phyloP scores from a whole-genome alignment of 92 coral and sea anemone genomes.

The Pocillopora meandrina region DNA sequence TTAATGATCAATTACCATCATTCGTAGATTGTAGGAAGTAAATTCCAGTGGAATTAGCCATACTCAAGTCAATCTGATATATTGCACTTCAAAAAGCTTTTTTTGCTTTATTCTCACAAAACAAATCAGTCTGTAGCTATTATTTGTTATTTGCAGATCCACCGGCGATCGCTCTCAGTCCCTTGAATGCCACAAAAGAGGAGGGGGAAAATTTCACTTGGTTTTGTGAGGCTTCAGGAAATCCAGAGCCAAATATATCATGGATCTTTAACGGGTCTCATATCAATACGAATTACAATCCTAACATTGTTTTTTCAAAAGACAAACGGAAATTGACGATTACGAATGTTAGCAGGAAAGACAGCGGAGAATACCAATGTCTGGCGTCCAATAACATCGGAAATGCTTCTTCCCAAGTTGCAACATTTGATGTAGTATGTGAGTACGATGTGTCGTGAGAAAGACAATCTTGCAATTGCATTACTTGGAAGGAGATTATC shows the following conservation, averaged over 20 bases:
- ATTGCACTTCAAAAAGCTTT: no score
- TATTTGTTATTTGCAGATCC: no score
- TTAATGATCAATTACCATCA: no score
- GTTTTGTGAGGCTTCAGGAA: constrained; percentile 19
- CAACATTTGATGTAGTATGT: constrained; percentile 5
- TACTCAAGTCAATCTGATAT: no score
- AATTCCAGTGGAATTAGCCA: no score
- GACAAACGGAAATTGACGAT: not conserved
- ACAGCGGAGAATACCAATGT: constrained; percentile 41
- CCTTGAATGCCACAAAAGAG: not conserved
- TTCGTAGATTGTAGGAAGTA: no score
- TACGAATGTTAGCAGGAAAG: constrained; percentile 26
- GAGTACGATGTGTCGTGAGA: not conserved
- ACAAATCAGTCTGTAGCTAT: no score
- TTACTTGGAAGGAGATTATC: no score
- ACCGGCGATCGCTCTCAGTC: not conserved
- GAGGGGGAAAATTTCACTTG: not conserved
- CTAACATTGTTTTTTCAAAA: not conserved
- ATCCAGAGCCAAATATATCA: no score
- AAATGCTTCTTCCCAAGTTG: not conserved
- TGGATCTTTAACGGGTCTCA: not conserved
- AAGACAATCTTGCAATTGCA: no score
- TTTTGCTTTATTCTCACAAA: no score
- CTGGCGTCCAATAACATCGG: constrained; percentile 8
- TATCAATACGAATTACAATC: not conserved